Conservation (phyloP, 2,888 invertebrate species). For the Tetramorium bicarinatum region DNA sequence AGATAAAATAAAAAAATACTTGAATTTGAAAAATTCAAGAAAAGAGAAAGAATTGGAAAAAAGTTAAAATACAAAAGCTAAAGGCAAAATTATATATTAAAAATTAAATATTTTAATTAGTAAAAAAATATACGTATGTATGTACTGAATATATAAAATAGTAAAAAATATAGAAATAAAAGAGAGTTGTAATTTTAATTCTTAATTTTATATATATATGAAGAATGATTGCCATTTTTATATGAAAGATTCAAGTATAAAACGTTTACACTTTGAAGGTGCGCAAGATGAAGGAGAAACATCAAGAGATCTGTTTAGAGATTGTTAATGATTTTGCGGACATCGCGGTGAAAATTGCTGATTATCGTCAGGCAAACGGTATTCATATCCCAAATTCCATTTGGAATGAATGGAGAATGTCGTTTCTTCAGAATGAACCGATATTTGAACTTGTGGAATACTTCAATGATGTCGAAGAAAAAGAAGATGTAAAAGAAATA, state of each 20-base stretch:
- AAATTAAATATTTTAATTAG: background rate
- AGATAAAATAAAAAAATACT: background rate
- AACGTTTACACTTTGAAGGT: conserved; percentile 41
- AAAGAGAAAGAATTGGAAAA: background rate
- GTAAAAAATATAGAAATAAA: background rate
- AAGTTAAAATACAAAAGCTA: background rate
- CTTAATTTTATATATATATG: background rate
- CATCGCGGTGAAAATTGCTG: conserved; percentile 87
- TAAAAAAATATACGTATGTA: background rate
- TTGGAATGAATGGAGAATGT: conserved; percentile 88
- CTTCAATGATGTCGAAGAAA: conserved; percentile 81
- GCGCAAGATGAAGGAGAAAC: conserved; percentile 56
- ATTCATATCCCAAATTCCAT: conserved; percentile 87
- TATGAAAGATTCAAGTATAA: background rate
- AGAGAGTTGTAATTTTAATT: conserved; percentile 14
- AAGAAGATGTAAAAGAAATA: conserved; percentile 70
- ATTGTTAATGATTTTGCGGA: conserved; percentile 88
- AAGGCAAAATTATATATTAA: background rate
- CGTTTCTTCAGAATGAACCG: conserved; percentile 88
- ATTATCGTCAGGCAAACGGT: conserved; percentile 86
- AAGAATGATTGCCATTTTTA: background rate
- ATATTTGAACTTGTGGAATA: conserved; percentile 85
- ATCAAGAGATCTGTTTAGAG: conserved; percentile 87
- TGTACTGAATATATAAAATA: background rate
- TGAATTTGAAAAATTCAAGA: background rate